Evolutionary conservation across 2,888 invertebrate species (phyloP), one percentile per base, ranked within the genome.

Genomic region (Dioctria rufipes): DNA sequence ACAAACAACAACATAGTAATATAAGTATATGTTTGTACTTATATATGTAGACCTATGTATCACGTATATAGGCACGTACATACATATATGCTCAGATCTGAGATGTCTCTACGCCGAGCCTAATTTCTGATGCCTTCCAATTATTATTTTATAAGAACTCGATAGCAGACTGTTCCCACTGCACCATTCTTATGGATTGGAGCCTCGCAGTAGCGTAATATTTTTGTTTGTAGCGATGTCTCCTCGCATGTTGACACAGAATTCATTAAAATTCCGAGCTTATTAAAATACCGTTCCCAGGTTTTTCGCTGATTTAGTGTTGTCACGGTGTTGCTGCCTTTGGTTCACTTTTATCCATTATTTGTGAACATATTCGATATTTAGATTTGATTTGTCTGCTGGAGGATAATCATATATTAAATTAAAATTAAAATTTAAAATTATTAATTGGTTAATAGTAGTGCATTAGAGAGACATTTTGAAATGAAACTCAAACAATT

Each of bases 271-370:
- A 71, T 71, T 71, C 71, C 71, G 54, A 37, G 54, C 54, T 71
- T 71, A 71, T 71, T 71, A 71, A 71, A 71, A 71, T 71, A n/a
- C 71, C 71, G 71, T 71, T 71, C 71, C 54, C 71, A 71, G 54
- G 71, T 71, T 71, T 71, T 71, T 25, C 51, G 71, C 54, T 71
- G 54, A 71, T 51, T 71, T 71, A 54, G 71, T 71, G 8, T 8
- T 46, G 8, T 5, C 46, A 46, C 46, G 5, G 46, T 8, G 46
- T 1, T 46, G 46, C 46, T 6, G 25, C 25, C 46, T 46, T 46
- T 46, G 5, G 46, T 8, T 6, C 46, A 46, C 46, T 46, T 46
- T 46, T 46, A 5, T 46, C 5, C 46, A 8, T 46, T 25, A 25
- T 25, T 25, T 25, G 25, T 25, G 25, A 25, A 25, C 25, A 25